Conservation (phyloP, 2,888 invertebrate genomes). For the Agonopterix heracliana region DNA sequence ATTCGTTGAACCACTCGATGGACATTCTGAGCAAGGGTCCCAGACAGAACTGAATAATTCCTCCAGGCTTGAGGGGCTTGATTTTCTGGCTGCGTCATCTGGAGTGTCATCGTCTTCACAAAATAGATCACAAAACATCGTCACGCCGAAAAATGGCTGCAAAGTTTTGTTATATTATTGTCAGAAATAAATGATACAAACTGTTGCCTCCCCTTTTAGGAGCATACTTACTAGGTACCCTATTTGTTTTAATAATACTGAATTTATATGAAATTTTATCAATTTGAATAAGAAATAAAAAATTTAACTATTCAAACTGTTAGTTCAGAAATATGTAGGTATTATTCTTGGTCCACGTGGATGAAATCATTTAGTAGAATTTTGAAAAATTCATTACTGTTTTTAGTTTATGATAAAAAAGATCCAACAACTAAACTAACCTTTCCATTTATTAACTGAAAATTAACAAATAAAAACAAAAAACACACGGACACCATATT, state of each 20-base stretch:
- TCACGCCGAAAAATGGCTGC: constrained; percentile 1
- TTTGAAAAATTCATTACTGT: too few species aligned
- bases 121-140: constrained; percentile 21
- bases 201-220: too few species aligned
- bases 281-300: too few species aligned
- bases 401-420: too few species aligned
- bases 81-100: constrained; percentile 19
- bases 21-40: constrained; percentile 20
- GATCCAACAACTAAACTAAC: constrained; percentile 26
- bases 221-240: too few species aligned
- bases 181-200: too few species aligned
- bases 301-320: too few species aligned
- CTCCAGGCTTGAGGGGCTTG: constrained; percentile 21
- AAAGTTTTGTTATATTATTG: neutral
- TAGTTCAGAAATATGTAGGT: too few species aligned
- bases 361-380: too few species aligned
- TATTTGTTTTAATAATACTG: too few species aligned
- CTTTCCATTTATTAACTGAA: constrained; percentile 40
- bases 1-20: constrained; percentile 9
- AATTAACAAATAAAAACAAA: constrained; percentile 42
- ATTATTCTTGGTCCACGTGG: too few species aligned
- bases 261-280: too few species aligned
- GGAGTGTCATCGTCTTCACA: constrained; percentile 44
- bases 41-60: constrained; percentile 15
- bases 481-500: constrained; percentile 39